phyloP scores from a whole-genome alignment of 2,113 vertebrate species.

The Catharus fuscescens region DNA sequence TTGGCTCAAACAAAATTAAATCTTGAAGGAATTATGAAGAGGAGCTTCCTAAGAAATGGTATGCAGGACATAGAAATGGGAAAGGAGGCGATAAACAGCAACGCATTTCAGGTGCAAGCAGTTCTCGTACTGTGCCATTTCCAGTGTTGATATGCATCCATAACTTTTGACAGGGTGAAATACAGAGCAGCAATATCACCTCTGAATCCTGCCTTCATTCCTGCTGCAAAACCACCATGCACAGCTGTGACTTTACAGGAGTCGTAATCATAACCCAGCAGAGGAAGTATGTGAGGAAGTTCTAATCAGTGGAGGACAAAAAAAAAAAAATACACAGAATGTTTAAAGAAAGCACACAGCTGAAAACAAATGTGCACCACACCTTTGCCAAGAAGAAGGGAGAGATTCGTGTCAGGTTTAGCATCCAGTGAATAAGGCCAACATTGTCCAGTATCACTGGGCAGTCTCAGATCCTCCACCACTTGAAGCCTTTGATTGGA shows the following conservation, averaged over 20 bases:
- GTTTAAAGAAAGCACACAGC: neutral
- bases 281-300: neutral
- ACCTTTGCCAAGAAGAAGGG: neutral
- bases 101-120: constrained; percentile 11
- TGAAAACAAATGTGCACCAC: neutral
- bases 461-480: neutral
- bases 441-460: neutral
- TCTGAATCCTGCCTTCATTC: neutral
- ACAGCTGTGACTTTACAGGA: neutral
- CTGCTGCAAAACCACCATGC: neutral
- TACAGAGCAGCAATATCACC: neutral
- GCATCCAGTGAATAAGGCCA: neutral
- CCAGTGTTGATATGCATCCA: neutral
- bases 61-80: neutral
- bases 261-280: neutral
- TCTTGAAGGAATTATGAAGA: constrained; percentile 6
- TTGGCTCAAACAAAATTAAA: neutral
- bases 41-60: neutral
- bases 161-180: constrained; percentile 10
- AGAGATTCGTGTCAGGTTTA: neutral
- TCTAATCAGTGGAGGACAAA: neutral
- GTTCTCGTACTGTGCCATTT: neutral
- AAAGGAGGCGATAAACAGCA: constrained; percentile 24
- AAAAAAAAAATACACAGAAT: neutral
- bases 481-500: neutral